These are phyloP conservation scores for Bombus balteatus DNA, from an alignment of 1,140 invertebrate species.

Conservation along the genomic window DNA sequence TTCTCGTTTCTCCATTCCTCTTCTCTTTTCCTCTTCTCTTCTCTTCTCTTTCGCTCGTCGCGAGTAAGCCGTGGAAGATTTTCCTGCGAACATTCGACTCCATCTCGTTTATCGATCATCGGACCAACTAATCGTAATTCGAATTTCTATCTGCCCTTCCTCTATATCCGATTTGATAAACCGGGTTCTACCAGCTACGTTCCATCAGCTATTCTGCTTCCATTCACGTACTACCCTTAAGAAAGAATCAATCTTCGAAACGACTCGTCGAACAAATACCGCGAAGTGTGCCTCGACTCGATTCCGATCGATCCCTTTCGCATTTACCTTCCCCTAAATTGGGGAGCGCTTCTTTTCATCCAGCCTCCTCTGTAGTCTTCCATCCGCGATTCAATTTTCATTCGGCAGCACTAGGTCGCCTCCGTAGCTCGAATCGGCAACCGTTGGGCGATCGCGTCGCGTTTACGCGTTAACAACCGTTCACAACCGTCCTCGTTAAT, in stretches of 20 bases:
- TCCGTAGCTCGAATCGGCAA: too few relatives aligned
- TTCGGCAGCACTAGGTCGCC: too few relatives aligned
- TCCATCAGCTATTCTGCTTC: not conserved
- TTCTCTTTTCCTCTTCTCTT: not conserved
- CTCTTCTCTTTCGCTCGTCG: not conserved
- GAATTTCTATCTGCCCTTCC: not conserved
- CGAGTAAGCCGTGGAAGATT: not conserved
- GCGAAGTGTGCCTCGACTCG: constrained; percentile 52
- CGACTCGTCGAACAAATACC: constrained; percentile 13
- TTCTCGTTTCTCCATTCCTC: not conserved
- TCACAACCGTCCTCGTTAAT: constrained; percentile 14
- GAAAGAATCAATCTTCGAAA: constrained; percentile 23
- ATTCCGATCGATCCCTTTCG: constrained; percentile 73
- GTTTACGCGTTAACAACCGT: not conserved
- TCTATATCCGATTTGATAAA: constrained; percentile 34
- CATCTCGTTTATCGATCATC: not conserved
- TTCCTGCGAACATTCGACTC: not conserved
- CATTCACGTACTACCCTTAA: not conserved
- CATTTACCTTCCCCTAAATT: constrained; percentile 14
- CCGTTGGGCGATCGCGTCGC: not conserved
- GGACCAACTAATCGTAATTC: not conserved
- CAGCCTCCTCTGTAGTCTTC: not conserved
- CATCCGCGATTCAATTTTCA: too few relatives aligned
- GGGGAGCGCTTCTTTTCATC: constrained; percentile 28
- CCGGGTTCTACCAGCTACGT: not conserved